Evolutionary conservation across 1,140 invertebrate genomes (phyloP), one percentile per base, ranked within the genome.

Genomic region (Hesperophylax magnus): DNA sequence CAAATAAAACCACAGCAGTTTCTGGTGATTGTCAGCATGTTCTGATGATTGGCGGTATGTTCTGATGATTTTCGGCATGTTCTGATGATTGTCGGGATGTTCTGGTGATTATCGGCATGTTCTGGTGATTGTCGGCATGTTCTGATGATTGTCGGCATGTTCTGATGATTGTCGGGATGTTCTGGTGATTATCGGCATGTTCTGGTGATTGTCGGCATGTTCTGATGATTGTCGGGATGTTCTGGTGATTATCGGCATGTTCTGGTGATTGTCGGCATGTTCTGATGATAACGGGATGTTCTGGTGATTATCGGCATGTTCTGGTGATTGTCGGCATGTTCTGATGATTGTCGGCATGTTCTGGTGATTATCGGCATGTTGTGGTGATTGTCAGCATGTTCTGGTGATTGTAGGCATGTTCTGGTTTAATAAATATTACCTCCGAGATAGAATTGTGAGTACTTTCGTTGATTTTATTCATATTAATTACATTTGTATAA

Each of bases 401-500:
- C 22, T 69, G 77, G 77, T 78, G 77, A 78, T 71, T 78, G 52
- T 78, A 54, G 34, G 1, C 34, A 14, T 53, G 7, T 31, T 79
- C 52, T 65, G 58, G 75, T 61, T 75, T 71, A 52, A 75, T 80
- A 65, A 67, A 34, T 67, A 79, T 79, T 79, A 79, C 67, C 78
- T 79, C 78, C 54, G 78, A 71, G 61, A 79, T 79, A 79, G 53
- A 56, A 79, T 79, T 78, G 24, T 27, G 54, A 71, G 39, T 65
- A 54, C 78, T 72, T 79, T 67, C 69, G 78, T 58, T 79, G 67
- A 79, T 80, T 80, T 80, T 80, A 74, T 72, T 72, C 54, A 58
- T 72, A 75, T 80, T 52, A 80, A 75, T 61, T 75, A 58, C 65
- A 80, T 47, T 76, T 80, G 78, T 80, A 79, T 79, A 80, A 75